Evolutionary conservation across 2,888 invertebrate species (phyloP).

Genomic region (Phasia obesa): DNA sequence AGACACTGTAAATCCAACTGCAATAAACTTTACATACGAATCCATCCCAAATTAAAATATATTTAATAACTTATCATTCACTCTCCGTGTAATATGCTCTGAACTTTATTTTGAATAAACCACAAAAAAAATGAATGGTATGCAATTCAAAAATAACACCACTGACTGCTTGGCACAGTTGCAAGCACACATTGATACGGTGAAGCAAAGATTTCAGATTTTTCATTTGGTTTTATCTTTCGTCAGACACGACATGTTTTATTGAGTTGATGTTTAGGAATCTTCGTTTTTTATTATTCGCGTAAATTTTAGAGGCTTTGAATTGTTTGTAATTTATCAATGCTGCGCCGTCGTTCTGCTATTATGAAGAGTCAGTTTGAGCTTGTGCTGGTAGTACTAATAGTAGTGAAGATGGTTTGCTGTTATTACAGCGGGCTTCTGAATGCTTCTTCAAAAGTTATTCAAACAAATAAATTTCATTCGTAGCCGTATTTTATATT

Average conservation of each 20-base stretch:
- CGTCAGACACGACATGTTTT: constrained; percentile 55
- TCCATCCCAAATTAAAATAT: constrained; percentile 12
- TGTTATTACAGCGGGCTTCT: constrained; percentile 63
- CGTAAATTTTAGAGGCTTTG: constrained; percentile 48
- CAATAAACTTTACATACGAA: constrained; percentile 5
- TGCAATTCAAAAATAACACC: constrained; percentile 44
- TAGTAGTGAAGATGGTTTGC: constrained; percentile 26
- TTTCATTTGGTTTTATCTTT: constrained; percentile 21
- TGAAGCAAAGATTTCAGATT: constrained; percentile 19
- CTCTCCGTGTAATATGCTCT: constrained; percentile 39
- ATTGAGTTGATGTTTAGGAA: constrained; percentile 54
- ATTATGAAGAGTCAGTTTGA: constrained; percentile 62
- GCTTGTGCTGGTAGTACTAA: constrained; percentile 20
- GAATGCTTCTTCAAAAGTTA: constrained; percentile 63
- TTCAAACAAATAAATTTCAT: constrained; percentile 43
- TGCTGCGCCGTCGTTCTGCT: constrained; percentile 61
- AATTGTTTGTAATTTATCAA: constrained; percentile 66
- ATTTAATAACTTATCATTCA: too few relatives aligned
- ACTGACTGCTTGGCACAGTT: constrained; percentile 20
- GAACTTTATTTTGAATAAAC: too few relatives aligned
- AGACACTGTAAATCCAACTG: neutral
- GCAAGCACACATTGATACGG: neutral
- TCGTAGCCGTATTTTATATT: constrained; percentile 49
- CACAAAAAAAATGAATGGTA: constrained; percentile 46
- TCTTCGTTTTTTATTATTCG: constrained; percentile 39